These are phyloP conservation scores for Lysandra coridon DNA, from an alignment of 2,888 invertebrate genomes.

Conservation along the genomic window DNA sequence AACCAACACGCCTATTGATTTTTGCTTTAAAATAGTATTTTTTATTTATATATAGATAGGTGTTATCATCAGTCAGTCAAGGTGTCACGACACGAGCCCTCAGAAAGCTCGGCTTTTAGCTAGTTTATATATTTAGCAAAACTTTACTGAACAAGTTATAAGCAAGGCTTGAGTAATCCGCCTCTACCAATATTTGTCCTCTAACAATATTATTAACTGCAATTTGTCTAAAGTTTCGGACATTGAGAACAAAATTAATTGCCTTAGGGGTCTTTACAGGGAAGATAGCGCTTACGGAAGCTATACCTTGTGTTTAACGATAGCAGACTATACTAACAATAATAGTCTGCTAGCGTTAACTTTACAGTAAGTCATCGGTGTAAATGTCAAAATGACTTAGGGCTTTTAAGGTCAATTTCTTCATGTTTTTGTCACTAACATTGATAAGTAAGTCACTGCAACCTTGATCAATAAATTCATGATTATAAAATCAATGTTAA, in stretches of 20 bases:
- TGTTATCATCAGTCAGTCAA: too few species aligned
- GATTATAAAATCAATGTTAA: background rate
- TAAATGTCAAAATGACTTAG: background rate
- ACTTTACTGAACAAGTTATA: constrained; percentile 62
- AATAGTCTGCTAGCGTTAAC: background rate
- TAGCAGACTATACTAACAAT: too few species aligned
- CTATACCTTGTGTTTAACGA: background rate
- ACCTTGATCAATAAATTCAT: too few species aligned
- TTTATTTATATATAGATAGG: too few species aligned
- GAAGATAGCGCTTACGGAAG: background rate
- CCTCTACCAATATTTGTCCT: constrained; percentile 62
- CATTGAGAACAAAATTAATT: constrained; percentile 52
- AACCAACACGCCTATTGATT: too few species aligned
- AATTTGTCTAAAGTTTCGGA: constrained; percentile 64
- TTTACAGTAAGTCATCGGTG: background rate
- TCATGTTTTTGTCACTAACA: too few species aligned
- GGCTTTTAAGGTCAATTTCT: too few species aligned
- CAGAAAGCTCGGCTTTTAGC: too few species aligned
- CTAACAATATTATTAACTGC: constrained; percentile 68
- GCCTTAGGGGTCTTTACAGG: constrained; percentile 32
- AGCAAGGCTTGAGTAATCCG: constrained; percentile 62
- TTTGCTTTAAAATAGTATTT: too few species aligned
- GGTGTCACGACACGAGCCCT: too few species aligned
- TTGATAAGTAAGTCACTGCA: too few species aligned
- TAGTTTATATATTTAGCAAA: constrained; percentile 41